Conservation (phyloP, 2,113 vertebrate species). For the Columba livia region DNA sequence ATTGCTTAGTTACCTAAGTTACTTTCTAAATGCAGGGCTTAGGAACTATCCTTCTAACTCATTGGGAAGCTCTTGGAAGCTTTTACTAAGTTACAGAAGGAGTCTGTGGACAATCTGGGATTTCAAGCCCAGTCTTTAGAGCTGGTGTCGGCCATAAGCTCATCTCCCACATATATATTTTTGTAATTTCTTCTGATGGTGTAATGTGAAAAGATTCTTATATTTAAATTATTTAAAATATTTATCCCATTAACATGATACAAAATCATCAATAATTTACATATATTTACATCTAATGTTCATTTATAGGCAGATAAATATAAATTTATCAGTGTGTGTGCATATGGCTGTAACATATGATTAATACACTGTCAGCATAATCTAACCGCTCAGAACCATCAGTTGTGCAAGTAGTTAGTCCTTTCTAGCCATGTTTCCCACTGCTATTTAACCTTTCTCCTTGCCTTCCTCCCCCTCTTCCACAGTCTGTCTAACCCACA, state of each 20-base stretch:
- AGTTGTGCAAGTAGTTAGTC: slow-evolving; percentile 57
- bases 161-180: slow-evolving; percentile 13
- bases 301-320: slow-evolving; percentile 68
- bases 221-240: slow-evolving; percentile 53
- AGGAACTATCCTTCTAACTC: neutral
- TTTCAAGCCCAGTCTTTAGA: slow-evolving; percentile 19
- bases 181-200: slow-evolving; percentile 27
- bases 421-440: slow-evolving; percentile 50
- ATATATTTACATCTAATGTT: slow-evolving; percentile 70
- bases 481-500: slow-evolving; percentile 41
- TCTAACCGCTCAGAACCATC: slow-evolving; percentile 64
- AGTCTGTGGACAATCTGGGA: slow-evolving; percentile 5
- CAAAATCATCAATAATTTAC: slow-evolving; percentile 65
- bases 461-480: slow-evolving; percentile 38
- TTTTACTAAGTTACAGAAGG: slow-evolving; percentile 26
- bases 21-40: neutral
- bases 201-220: slow-evolving; percentile 21
- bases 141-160: slow-evolving; percentile 21
- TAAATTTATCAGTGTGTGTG: slow-evolving; percentile 64
- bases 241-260: slow-evolving; percentile 61
- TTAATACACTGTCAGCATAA: slow-evolving; percentile 68
- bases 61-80: neutral
- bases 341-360: slow-evolving; percentile 73
- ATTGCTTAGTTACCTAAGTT: neutral
- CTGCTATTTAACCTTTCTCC: slow-evolving; percentile 55